These are phyloP conservation scores for Dioctria rufipes DNA, from an alignment of 2,888 invertebrate genomes.

Conservation along the genomic window DNA sequence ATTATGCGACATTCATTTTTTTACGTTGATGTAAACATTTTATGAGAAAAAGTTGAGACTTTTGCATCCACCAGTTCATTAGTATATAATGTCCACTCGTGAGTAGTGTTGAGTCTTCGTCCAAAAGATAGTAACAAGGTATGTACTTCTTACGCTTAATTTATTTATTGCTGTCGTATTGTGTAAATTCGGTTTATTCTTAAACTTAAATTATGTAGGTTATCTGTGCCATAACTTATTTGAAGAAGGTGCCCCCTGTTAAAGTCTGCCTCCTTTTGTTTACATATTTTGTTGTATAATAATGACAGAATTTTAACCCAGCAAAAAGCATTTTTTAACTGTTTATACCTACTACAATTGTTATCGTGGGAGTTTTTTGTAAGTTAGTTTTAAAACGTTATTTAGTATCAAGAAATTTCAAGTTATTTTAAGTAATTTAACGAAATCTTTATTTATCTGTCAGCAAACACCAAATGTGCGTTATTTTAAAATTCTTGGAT, in stretches of 20 bases:
- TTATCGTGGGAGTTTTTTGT: too few relatives aligned
- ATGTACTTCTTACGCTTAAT: neutral
- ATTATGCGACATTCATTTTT: neutral
- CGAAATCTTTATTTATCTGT: too few relatives aligned
- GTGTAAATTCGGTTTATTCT: conserved; percentile 1
- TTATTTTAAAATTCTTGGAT: too few relatives aligned
- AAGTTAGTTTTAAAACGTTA: too few relatives aligned
- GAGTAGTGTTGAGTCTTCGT: neutral
- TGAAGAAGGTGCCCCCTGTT: neutral
- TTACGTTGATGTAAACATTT: neutral
- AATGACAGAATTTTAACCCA: too few relatives aligned
- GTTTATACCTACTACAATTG: too few relatives aligned
- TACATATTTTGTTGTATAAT: neutral
- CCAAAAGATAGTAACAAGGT: neutral
- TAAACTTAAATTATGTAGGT: neutral
- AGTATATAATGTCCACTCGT: neutral
- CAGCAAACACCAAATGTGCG: too few relatives aligned
- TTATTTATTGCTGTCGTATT: neutral
- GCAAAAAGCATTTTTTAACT: too few relatives aligned
- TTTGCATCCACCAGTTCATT: neutral
- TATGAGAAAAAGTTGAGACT: conserved; percentile 1
- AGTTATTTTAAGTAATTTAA: too few relatives aligned
- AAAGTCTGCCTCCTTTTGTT: neutral
- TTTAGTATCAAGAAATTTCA: too few relatives aligned
- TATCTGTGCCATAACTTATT: neutral